phyloP scores from a whole-genome alignment of 2,888 invertebrate genomes.

The Aleiodes testaceus region DNA sequence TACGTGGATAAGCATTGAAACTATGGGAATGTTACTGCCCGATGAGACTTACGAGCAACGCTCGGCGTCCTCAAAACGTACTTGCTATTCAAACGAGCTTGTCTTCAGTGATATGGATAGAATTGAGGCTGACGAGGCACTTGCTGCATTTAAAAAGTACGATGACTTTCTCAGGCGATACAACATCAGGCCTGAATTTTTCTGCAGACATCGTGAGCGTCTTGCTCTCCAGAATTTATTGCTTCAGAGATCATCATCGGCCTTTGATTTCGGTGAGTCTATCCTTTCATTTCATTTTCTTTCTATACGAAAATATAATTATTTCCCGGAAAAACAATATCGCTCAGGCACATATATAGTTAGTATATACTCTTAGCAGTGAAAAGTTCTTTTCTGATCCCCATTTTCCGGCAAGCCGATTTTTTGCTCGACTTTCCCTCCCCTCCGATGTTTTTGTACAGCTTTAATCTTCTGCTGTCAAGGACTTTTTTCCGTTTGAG shows the following conservation, averaged over 20 bases:
- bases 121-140: slow-evolving; percentile 64
- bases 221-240: slow-evolving; percentile 67
- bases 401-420: slow-evolving; percentile 26
- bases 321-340: background rate
- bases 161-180: slow-evolving; percentile 79
- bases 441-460: slow-evolving; percentile 26
- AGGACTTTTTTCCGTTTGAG: slow-evolving; percentile 29
- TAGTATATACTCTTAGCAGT: slow-evolving; percentile 24
- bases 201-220: slow-evolving; percentile 80
- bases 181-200: slow-evolving; percentile 84
- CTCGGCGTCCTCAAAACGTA: slow-evolving; percentile 56
- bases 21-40: slow-evolving; percentile 80
- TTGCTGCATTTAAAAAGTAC: slow-evolving; percentile 76
- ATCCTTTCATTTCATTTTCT: background rate
- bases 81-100: slow-evolving; percentile 56
- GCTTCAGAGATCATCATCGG: slow-evolving; percentile 60
- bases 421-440: slow-evolving; percentile 32
- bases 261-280: slow-evolving; percentile 63
- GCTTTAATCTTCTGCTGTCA: slow-evolving; percentile 44
- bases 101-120: slow-evolving; percentile 60
- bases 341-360: background rate
- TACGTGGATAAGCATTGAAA: slow-evolving; percentile 38
- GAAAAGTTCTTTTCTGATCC: slow-evolving; percentile 24
- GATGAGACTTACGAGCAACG: slow-evolving; percentile 86
- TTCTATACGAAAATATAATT: background rate